phyloP scores from a whole-genome alignment of 2,888 invertebrate species.

The Colostygia pectinataria region DNA sequence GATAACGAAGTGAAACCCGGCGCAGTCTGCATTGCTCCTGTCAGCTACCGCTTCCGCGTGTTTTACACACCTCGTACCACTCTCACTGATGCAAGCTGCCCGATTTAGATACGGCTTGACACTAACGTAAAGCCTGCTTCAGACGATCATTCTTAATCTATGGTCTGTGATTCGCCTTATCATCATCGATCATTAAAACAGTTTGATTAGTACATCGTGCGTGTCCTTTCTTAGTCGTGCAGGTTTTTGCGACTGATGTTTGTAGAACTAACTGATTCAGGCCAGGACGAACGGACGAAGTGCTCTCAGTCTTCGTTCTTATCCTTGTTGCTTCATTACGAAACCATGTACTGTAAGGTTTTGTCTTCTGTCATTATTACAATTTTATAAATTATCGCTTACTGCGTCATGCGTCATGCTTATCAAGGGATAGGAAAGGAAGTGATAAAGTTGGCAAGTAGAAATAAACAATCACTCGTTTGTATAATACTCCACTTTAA shows the following conservation, averaged over 20 bases:
- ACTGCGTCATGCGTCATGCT: constrained; percentile 6
- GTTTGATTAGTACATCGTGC: too few species aligned
- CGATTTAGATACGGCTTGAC: constrained; percentile 33
- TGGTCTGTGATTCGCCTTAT: too few species aligned
- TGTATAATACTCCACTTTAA: constrained; percentile 4
- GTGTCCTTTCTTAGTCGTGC: too few species aligned
- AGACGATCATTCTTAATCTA: background rate
- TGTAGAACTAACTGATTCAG: too few species aligned
- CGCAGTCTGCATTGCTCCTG: constrained; percentile 45
- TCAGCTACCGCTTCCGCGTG: constrained; percentile 48
- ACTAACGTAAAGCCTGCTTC: constrained; percentile 2
- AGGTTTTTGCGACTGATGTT: too few species aligned
- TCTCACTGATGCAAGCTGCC: constrained; percentile 40
- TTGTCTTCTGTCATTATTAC: too few species aligned
- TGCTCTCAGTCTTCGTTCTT: too few species aligned
- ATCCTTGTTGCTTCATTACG: too few species aligned
- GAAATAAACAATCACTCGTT: constrained; percentile 10
- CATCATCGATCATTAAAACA: too few species aligned
- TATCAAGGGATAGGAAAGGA: constrained; percentile 12
- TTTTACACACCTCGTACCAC: constrained; percentile 40
- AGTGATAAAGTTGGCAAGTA: constrained; percentile 11
- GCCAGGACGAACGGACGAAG: too few species aligned
- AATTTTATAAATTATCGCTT: too few species aligned
- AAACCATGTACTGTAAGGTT: too few species aligned
- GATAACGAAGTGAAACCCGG: constrained; percentile 51